Conservation (phyloP, 2,797 vertebrate genomes). For the Pseudochromis fuscus region DNA sequence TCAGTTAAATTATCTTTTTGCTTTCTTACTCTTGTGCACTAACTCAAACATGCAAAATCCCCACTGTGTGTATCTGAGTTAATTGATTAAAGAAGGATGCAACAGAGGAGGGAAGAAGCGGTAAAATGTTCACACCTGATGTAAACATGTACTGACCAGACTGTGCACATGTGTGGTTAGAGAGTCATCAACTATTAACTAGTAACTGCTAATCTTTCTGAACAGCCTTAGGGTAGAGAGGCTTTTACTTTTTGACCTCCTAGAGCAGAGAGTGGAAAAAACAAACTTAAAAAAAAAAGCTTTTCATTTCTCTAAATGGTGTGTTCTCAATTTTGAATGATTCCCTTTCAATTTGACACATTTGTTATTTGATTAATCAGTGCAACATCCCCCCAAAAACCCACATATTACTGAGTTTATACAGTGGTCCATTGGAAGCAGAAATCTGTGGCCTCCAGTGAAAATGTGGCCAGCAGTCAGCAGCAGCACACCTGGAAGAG, state of each 20-base stretch:
- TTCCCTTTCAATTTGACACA: slow-evolving; percentile 14
- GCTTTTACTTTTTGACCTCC: slow-evolving; percentile 13
- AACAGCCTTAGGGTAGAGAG: not conserved
- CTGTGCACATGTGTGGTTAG: not conserved
- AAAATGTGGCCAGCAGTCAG: slow-evolving; percentile 69
- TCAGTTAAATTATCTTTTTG: not conserved
- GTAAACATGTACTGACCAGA: not conserved
- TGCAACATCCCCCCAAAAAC: slow-evolving; percentile 4
- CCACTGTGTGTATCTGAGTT: not conserved
- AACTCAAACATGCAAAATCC: not conserved
- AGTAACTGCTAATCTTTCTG: not conserved
- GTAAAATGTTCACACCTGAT: not conserved
- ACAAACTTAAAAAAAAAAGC: too few species aligned
- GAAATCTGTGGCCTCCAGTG: slow-evolving; percentile 25
- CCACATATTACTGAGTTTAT: slow-evolving; percentile 12
- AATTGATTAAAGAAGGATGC: not conserved
- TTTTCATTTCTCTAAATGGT: not conserved
- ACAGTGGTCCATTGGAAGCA: not conserved
- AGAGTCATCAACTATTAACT: not conserved
- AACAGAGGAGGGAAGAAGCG: not conserved
- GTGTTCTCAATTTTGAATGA: slow-evolving; percentile 1
- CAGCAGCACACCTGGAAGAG: slow-evolving; percentile 62
- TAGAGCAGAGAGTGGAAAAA: not conserved
- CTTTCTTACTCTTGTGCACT: not conserved
- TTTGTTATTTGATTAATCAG: slow-evolving; percentile 31